A percentile compares a stretch with the other conserved stretches of the same genome.
phyloP scores from a whole-genome alignment of 2,888 invertebrate species.

The Smittia aterrima region DNA sequence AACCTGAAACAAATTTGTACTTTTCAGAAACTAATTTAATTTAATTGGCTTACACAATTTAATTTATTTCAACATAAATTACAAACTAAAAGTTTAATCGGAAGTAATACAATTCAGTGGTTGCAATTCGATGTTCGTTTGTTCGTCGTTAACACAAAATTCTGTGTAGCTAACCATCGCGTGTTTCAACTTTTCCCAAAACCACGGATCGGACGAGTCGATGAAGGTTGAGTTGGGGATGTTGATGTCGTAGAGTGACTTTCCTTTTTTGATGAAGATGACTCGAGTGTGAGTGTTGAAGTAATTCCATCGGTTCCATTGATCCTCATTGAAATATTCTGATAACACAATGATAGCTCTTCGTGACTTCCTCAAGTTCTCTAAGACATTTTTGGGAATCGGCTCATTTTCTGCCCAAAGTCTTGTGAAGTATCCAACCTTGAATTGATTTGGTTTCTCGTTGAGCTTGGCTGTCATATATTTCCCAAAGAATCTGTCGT shows the following conservation, averaged over 20 bases:
- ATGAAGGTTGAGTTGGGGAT: not conserved
- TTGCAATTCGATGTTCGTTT: not conserved
- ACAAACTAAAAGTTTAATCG: not conserved
- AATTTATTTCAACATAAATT: not conserved
- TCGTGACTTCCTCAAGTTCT: not conserved
- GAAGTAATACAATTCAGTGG: not conserved
- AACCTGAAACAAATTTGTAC: too few relatives aligned
- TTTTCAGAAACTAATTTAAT: too few relatives aligned
- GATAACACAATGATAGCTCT: not conserved
- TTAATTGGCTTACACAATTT: too few relatives aligned
- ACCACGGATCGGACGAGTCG: slow-evolving; percentile 1
- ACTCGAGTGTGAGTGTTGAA: not conserved
- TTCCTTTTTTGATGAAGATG: slow-evolving; percentile 20
- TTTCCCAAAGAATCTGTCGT: slow-evolving; percentile 14
- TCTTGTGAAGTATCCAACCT: not conserved
- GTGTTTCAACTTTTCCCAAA: slow-evolving; percentile 21
- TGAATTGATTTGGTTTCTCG: slow-evolving; percentile 1
- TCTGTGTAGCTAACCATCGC: not conserved
- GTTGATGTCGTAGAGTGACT: not conserved
- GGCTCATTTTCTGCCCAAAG: not conserved
- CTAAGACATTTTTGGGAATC: not conserved
- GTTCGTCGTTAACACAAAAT: not conserved
- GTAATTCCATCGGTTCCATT: not conserved
- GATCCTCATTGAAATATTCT: not conserved
- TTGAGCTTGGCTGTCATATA: not conserved